phyloP scores from a whole-genome alignment of 2,888 invertebrate genomes.

The Drosophila picticornis region DNA sequence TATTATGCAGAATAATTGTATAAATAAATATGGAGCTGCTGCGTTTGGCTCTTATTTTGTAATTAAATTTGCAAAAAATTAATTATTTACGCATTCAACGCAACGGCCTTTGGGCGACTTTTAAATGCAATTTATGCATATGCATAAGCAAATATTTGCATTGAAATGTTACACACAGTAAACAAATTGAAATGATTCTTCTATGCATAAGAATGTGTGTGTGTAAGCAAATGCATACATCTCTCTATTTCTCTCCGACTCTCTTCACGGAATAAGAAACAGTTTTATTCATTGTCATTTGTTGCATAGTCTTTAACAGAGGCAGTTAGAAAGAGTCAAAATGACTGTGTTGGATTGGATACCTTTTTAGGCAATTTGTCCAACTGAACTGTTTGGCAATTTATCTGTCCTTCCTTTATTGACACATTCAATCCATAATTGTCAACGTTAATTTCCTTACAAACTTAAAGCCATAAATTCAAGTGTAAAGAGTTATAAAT shows the following conservation, averaged over 20 bases:
- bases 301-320: constrained; percentile 12
- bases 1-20: background rate
- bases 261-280: constrained; percentile 31
- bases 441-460: constrained; percentile 70
- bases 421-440: constrained; percentile 78
- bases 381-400: constrained; percentile 43
- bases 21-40: background rate
- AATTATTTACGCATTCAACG: constrained; percentile 65
- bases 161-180: constrained; percentile 57
- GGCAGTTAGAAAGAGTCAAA: background rate
- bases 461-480: constrained; percentile 76
- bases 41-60: constrained; percentile 26
- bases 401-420: constrained; percentile 71
- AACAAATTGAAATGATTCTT: constrained; percentile 67
- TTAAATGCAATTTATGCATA: constrained; percentile 72
- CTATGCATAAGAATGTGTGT: background rate
- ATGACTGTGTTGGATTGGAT: constrained; percentile 23
- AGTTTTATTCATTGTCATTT: constrained; percentile 30
- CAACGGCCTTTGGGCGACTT: constrained; percentile 33
- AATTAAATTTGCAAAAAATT: constrained; percentile 73
- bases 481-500: constrained; percentile 68
- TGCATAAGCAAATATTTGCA: constrained; percentile 65
- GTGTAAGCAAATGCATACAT: background rate
- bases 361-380: constrained; percentile 35
- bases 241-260: background rate